A percentile compares a stretch with the other conserved stretches of the same genome.
Conservation (phyloP, 2,888 invertebrate genomes). For the Aphidoletes aphidimyza region DNA sequence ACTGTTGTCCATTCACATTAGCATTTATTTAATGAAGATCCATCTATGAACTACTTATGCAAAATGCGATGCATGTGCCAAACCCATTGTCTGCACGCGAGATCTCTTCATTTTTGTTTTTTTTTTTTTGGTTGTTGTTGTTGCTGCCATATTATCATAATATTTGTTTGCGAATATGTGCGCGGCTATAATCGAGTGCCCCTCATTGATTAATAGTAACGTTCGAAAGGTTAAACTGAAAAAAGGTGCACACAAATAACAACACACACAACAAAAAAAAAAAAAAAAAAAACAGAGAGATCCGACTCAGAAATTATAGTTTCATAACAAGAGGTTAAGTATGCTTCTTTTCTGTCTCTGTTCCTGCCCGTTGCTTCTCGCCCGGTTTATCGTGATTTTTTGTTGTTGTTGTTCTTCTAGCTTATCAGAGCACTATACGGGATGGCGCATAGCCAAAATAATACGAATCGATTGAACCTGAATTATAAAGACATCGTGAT, state of each 20-base stretch:
- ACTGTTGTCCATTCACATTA: slow-evolving; percentile 16
- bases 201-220: slow-evolving; percentile 47
- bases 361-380: too few species aligned
- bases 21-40: slow-evolving; percentile 1
- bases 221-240: neutral
- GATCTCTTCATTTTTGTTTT: neutral
- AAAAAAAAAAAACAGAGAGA: neutral
- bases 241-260: neutral
- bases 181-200: slow-evolving; percentile 7
- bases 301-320: slow-evolving; percentile 25
- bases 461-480: neutral
- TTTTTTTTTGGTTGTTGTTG: too few species aligned
- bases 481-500: slow-evolving; percentile 43
- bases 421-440: neutral
- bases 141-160: slow-evolving; percentile 3
- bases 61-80: slow-evolving; percentile 24
- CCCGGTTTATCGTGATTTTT: too few species aligned
- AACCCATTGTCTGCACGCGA: slow-evolving; percentile 49
- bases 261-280: neutral
- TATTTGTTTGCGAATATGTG: neutral
- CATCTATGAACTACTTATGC: slow-evolving; percentile 36
- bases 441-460: slow-evolving; percentile 27
- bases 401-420: neutral
- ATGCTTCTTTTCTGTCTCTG: neutral
- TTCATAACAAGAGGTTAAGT: slow-evolving; percentile 46